Evolutionary conservation across 2,888 invertebrate genomes (phyloP).

Genomic region (Eumerus sabulonum): DNA sequence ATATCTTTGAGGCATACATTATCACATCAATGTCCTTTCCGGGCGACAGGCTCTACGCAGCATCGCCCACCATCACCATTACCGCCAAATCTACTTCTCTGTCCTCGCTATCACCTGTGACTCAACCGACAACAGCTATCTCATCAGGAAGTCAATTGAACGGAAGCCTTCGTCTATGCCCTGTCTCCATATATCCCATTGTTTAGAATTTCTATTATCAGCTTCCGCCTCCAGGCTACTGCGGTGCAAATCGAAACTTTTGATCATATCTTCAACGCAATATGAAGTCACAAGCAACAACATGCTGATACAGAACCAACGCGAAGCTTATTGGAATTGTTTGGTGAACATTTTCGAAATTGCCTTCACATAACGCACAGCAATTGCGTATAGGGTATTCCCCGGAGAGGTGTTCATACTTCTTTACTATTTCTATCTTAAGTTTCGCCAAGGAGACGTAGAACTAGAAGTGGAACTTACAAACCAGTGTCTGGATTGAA

Average conservation of each 20-base stretch:
- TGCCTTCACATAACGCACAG: not conserved
- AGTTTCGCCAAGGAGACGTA: no score
- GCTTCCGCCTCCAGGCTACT: conserved; percentile 23
- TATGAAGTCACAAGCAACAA: no score
- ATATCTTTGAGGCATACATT: no score
- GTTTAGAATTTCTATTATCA: conserved; percentile 25
- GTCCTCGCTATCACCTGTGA: conserved; percentile 15
- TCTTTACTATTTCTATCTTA: no score
- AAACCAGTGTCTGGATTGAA: no score
- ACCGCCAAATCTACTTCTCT: not conserved
- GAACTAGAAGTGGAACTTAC: no score
- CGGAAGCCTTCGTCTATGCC: conserved; percentile 19
- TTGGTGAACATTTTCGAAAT: conserved; percentile 10
- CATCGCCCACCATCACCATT: not conserved
- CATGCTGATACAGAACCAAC: not conserved
- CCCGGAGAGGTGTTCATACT: no score
- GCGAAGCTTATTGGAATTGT: conserved; percentile 45
- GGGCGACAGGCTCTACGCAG: not conserved
- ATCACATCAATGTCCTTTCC: no score
- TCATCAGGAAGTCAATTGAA: conserved; percentile 29
- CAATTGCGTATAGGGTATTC: not conserved
- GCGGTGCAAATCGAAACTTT: conserved; percentile 43
- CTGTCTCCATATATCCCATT: conserved; percentile 9
- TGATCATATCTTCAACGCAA: conserved; percentile 26
- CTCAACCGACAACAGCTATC: conserved; percentile 5